Percentiles rank a stretch among this genome's conserved stretches.
These are phyloP conservation scores for Subacronicta megacephala DNA, from an alignment of 2,888 invertebrate genomes.

Conservation along the genomic window DNA sequence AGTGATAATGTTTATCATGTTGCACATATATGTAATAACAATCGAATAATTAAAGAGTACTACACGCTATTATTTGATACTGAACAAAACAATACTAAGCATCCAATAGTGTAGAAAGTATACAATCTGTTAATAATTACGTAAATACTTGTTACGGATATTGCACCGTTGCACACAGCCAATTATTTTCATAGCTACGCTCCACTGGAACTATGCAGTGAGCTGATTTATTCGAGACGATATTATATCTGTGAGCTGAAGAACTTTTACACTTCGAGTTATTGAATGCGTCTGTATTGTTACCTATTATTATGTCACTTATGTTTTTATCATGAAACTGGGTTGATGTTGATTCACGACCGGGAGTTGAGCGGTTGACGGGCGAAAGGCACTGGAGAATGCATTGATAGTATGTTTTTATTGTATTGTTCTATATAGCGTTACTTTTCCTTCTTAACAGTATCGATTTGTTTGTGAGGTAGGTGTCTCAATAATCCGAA, in stretches of 20 bases:
- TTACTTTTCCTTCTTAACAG: conserved; percentile 11
- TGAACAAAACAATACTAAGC: conserved; percentile 4
- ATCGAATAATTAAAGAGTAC: background rate
- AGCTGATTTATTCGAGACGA: conserved; percentile 26
- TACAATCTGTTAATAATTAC: conserved; percentile 46
- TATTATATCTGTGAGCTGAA: conserved; percentile 13
- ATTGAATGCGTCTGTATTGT: conserved; percentile 22
- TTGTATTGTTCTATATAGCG: conserved; percentile 8
- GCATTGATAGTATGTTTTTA: conserved; percentile 19
- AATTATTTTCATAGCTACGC: conserved; percentile 37
- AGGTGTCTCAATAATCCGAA: background rate
- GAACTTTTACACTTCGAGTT: conserved; percentile 16
- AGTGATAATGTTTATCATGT: conserved; percentile 6
- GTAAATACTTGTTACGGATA: conserved; percentile 54
- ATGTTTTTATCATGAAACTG: conserved; percentile 37
- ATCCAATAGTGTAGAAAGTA: conserved; percentile 33
- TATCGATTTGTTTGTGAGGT: conserved; percentile 3
- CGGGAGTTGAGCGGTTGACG: conserved; percentile 19
- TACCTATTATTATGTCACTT: conserved; percentile 33
- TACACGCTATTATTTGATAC: background rate
- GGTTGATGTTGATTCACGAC: conserved; percentile 43
- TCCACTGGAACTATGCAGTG: conserved; percentile 18
- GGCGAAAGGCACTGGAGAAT: conserved; percentile 25
- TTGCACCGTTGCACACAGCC: conserved; percentile 50
- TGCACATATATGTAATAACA: background rate